Evolutionary conservation across 1,140 invertebrate genomes (phyloP), one percentile per base, ranked within the genome.

Genomic region (Pseudomyrmex flavicornis): DNA sequence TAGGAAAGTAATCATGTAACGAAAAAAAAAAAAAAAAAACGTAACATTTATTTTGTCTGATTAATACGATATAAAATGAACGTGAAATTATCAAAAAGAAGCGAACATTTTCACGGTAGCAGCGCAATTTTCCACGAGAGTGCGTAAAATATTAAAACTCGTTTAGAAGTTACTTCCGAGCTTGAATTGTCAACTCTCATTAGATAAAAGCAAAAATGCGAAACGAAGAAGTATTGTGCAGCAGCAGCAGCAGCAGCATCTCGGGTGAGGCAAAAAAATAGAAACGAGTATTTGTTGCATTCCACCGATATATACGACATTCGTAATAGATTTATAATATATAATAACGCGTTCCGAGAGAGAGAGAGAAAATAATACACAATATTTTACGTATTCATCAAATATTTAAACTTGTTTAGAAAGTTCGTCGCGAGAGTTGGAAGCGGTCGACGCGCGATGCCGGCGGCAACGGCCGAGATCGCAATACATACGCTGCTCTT

Each of bases 381-480:
- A 35, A 59, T 70, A 52, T 22, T 20, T 46, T 17, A 12, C 44
- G 15, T 50, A 80, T 80, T 70, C 44, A 70, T 70, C 65, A 59
- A 80, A 80, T 70, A 80, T 80, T 59, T 46, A 59, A 70, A 56
- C 63, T 62, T 65, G 54, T 58, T 76, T 65, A 65, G 22, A 66
- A 66, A 48, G 65, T 76, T 17, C 74, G 17, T 8, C 15, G 13
- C 69, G 46, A 20, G n/a, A 20, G 35, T 44, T 46, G 7, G 62
- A 9, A 12, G n/a, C n/a, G n/a, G 12, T 2, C 44, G 48, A 13
- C 2, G 15, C 7, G 56, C 26, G 69, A 15, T 0, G 69, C 12
- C 50, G 68, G 5, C 35, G 35, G 56, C 56, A 13, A 13, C n/a
- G 44, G 12, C 62, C 58, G 74, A 26, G 62, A 66, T 69, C 75